Conservation (phyloP, 2,888 invertebrate species). For the Lithophane ornitopus region DNA sequence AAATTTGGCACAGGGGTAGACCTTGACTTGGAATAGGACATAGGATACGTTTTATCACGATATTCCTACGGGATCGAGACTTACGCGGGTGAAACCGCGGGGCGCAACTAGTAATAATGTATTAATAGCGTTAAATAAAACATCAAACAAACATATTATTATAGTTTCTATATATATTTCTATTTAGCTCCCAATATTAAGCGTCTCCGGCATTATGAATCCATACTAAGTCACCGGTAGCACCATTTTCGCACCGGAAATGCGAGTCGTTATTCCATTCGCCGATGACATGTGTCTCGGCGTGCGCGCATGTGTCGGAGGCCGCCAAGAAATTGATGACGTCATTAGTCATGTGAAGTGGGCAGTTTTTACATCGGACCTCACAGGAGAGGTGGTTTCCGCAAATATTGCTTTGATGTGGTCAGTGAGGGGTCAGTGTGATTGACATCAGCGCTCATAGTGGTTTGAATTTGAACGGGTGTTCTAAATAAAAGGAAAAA, state of each 20-base stretch:
- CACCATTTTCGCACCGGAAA: slow-evolving; percentile 82
- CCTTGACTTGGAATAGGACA: too few relatives aligned
- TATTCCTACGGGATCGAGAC: too few relatives aligned
- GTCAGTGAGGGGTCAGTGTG: too few relatives aligned
- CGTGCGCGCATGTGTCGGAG: slow-evolving; percentile 81
- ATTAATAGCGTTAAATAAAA: background rate
- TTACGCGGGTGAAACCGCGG: too few relatives aligned
- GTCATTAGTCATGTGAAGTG: slow-evolving; percentile 86
- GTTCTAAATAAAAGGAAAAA: background rate
- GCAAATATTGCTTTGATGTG: slow-evolving; percentile 60
- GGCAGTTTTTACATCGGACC: slow-evolving; percentile 77
- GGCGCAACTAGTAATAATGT: too few relatives aligned
- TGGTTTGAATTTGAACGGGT: background rate
- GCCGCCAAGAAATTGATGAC: slow-evolving; percentile 86
- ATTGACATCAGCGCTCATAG: slow-evolving; percentile 25
- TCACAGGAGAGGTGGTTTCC: slow-evolving; percentile 74
- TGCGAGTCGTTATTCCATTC: slow-evolving; percentile 79
- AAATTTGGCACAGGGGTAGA: too few relatives aligned
- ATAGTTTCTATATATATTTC: background rate
- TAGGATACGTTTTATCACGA: too few relatives aligned
- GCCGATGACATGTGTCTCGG: slow-evolving; percentile 84
- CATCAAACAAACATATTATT: background rate
- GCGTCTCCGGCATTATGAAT: slow-evolving; percentile 37
- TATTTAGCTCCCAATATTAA: slow-evolving; percentile 1
- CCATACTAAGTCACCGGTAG: slow-evolving; percentile 62